Evolutionary conservation across 2,113 vertebrate genomes (phyloP).

Genomic region (Tauraco erythrolophus): DNA sequence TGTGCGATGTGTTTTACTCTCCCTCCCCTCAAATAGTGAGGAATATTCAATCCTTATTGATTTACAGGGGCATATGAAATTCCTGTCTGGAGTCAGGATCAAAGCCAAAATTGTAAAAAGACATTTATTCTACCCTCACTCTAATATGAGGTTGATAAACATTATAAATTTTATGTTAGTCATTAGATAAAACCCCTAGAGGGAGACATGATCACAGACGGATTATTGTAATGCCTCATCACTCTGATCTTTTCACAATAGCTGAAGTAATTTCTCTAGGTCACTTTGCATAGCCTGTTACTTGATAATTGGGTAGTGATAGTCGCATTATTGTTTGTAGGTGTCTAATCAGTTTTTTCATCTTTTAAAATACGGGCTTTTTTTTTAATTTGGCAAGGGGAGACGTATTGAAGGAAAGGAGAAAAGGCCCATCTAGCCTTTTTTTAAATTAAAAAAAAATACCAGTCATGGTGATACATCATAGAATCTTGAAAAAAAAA

Average conservation of each 20-base stretch:
- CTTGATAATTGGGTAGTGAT: conserved; percentile 20
- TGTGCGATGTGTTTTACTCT: not conserved
- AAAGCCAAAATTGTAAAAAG: not conserved
- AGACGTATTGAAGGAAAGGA: not conserved
- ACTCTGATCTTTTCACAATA: not conserved
- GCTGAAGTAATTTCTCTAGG: conserved; percentile 28
- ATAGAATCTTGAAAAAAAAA: not conserved
- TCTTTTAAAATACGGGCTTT: not conserved
- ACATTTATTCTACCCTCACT: not conserved
- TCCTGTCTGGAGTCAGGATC: not conserved
- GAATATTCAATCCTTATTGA: not conserved
- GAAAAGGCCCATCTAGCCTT: not conserved
- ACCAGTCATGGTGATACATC: not conserved
- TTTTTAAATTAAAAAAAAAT: not conserved
- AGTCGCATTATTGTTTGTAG: conserved; percentile 11
- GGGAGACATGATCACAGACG: conserved; percentile 55
- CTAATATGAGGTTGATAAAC: too few species aligned
- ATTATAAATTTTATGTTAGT: too few species aligned
- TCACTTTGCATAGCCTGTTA: conserved; percentile 44
- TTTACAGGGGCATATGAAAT: not conserved
- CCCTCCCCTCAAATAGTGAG: not conserved
- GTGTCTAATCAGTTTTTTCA: not conserved
- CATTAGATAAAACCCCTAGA: conserved; percentile 66
- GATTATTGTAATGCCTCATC: conserved; percentile 31
- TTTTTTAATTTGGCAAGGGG: not conserved